Base-by-base conservation (phyloP, 1,140 invertebrate genomes). In the Caenorhabditis latens region DNA sequence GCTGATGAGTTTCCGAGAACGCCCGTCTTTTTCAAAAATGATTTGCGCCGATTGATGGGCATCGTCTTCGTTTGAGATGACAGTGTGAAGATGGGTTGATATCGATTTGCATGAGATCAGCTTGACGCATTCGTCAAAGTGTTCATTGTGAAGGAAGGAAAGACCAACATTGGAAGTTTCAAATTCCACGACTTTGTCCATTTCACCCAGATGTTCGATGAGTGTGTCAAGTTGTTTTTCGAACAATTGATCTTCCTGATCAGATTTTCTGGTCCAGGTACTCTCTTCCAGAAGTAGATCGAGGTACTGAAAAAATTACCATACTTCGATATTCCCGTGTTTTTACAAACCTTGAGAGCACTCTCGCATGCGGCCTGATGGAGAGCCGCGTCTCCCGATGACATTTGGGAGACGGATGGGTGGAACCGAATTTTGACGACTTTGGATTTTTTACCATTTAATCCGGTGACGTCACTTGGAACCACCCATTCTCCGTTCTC, bases 41-140 rank as follows among this genome's bases (percentile, higher is more conserved):
- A 79, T 50, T n/a, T 79, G 46, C 46, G 46, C 71, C 43, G 40
- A 50, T 79, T 79, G 71, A 50, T 79, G 71, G 71, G 43, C 71
- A 11, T 50, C 71, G 71, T 79, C 71, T 21, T 79, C 71, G 14
- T 65, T n/a, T 46, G 71, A 79, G 46, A 79, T 79, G 46, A 79
- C n/a, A 5, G 71, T 79, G 71, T 79, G 71, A 50, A 79, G 71
- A 14, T 79, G 71, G 14, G 71, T 53, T 11, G 71, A 79, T 50
- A 79, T 79, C 71, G 71, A 79, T 79, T 79, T 79, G 46, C 71
- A 79, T 48, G 71, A 79, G 71, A 79, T 79, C 71, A 79, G 71
- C 71, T 79, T 79, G 46, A 79, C 40, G 40, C 50, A 79, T 21
- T 79, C 71, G 46, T 79, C 71, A 13, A 79, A 79, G 8, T 16